Evolutionary conservation across 92 coral and sea anemone genomes (phyloP), one percentile per base, ranked within the genome.

Genomic region (Heteractis magnifica): DNA sequence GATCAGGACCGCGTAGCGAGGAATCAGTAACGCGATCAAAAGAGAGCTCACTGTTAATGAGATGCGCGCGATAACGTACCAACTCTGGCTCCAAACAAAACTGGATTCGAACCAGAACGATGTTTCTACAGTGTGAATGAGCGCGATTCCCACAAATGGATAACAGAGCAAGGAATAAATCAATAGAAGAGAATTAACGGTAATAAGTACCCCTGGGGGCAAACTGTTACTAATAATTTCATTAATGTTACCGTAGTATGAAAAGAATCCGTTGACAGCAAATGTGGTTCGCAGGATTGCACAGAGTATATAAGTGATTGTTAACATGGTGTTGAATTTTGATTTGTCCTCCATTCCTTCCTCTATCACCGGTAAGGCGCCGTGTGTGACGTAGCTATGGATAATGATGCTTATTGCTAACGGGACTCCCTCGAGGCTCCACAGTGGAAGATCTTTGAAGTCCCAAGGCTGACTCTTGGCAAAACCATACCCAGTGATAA

Each of bases 151-250:
- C 6, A 50, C 81, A 68, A 87, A 87, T 1, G 91, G 89, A 44
- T 90, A 90, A n/a, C 89, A 87, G 7, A 88, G 70, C 5, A 90
- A n/a, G 0, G 89, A 83, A 77, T 88, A 87, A 55, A 79, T 44
- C 7, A 90, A 49, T 1, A 85, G 65, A 8, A 90, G 77, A 52
- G 79, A 77, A 23, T 84, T 87, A n/a, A 90, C 84, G 0, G 82
- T 77, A 7, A 72, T 77, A 65, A 79, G 87, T 8, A 87, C 64
- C 3, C 81, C 81, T 51, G 82, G 76, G 16, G 93, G 93, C 19
- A 90, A 83, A 52, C 90, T 90, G 53, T 90, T 90, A 18, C 89
- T 86, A 18, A 90, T 88, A 0, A 87, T 83, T 10, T 87, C 89
- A 12, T 77, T 52, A 65, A 88, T 90, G 13, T 82, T 58, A 52